These are phyloP conservation scores for Fopius arisanus DNA, from an alignment of 1,140 invertebrate species.

Conservation along the genomic window DNA sequence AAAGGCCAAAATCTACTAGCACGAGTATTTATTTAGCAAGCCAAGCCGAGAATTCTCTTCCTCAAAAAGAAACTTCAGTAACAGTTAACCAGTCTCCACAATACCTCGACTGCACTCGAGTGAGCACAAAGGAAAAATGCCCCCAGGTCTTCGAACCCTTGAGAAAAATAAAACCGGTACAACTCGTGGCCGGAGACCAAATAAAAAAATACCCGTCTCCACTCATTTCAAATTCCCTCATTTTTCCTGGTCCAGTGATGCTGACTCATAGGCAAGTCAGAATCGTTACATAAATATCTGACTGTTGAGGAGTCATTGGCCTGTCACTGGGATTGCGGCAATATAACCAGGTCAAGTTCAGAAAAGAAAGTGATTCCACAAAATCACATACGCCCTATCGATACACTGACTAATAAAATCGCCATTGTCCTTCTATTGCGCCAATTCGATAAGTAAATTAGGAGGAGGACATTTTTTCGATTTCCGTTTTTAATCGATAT, in stretches of 20 bases:
- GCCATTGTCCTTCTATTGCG: no score
- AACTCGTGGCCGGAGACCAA: neutral
- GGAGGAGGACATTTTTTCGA: no score
- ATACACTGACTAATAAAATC: no score
- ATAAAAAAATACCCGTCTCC: neutral
- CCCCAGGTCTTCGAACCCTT: slow-evolving; percentile 1
- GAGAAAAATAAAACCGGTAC: neutral
- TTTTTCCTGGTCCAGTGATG: neutral
- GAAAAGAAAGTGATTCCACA: slow-evolving; percentile 36
- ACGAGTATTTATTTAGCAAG: no score
- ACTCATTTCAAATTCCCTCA: neutral
- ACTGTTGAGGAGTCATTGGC: neutral
- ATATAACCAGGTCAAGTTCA: slow-evolving; percentile 44
- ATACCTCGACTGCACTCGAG: neutral
- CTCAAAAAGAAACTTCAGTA: neutral
- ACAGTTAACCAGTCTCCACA: neutral
- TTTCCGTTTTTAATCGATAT: no score
- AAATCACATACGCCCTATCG: neutral
- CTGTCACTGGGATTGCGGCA: neutral
- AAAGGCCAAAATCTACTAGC: no score
- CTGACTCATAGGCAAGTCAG: neutral
- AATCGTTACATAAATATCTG: neutral
- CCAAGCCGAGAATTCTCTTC: neutral
- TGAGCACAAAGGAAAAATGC: neutral
- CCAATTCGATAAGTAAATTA: no score